phyloP scores from a whole-genome alignment of 2,888 invertebrate species.

The Cantharis nigra region DNA sequence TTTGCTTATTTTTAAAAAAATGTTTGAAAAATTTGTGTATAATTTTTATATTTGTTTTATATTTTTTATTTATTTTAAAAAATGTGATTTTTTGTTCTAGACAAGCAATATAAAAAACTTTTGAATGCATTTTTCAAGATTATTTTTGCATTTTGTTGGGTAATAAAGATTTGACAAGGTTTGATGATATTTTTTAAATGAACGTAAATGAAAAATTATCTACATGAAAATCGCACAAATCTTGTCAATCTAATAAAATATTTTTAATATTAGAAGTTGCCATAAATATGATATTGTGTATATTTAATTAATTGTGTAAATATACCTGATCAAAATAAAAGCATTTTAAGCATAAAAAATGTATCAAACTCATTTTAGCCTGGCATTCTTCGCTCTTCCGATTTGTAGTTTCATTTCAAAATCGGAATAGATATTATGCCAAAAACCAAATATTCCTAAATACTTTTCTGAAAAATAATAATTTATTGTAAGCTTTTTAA shows the following conservation, averaged over 20 bases:
- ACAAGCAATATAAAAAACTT: background rate
- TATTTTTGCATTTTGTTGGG: background rate
- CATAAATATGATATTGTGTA: conserved; percentile 42
- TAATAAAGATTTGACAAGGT: background rate
- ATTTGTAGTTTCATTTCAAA: too few species aligned
- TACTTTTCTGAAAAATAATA: too few species aligned
- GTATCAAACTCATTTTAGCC: background rate
- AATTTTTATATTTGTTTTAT: background rate
- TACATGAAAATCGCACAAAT: background rate
- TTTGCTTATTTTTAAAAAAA: background rate
- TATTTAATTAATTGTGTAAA: conserved; percentile 37
- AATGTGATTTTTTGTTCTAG: background rate
- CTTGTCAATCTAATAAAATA: background rate
- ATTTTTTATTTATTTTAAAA: background rate
- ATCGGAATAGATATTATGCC: too few species aligned
- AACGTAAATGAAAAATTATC: background rate
- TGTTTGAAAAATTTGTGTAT: background rate
- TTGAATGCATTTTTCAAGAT: background rate
- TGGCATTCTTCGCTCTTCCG: too few species aligned
- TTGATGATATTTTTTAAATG: background rate
- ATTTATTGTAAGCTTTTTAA: too few species aligned
- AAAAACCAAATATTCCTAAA: too few species aligned
- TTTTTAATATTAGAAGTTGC: conserved; percentile 38
- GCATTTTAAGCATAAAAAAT: conserved; percentile 9
- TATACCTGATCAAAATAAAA: conserved; percentile 31